phyloP scores from a whole-genome alignment of 2,113 vertebrate genomes.

The Acrocephalus arundinaceus region DNA sequence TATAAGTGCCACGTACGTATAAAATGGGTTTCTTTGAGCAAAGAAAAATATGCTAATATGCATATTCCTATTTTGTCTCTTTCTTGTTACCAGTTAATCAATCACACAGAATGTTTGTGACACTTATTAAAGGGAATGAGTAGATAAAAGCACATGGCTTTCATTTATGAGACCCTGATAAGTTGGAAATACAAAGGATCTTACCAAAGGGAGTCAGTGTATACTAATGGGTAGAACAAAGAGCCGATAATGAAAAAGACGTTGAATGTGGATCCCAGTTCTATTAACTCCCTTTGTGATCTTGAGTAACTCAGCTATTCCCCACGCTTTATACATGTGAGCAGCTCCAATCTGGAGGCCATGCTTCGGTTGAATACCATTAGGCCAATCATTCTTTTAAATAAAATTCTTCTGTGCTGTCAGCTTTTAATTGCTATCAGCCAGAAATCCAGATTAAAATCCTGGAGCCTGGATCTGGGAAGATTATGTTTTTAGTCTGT shows the following conservation, averaged over 20 bases:
- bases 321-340: background rate
- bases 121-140: conserved; percentile 66
- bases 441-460: conserved; percentile 58
- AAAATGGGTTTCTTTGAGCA: conserved; percentile 31
- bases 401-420: conserved; percentile 24
- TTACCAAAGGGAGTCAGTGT: conserved; percentile 65
- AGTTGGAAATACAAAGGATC: conserved; percentile 65
- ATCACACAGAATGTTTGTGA: conserved; percentile 65
- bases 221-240: conserved; percentile 69
- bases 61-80: conserved; percentile 61
- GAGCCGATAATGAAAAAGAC: conserved; percentile 39
- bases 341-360: conserved; percentile 37
- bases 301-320: conserved; percentile 35
- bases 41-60: conserved; percentile 49
- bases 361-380: conserved; percentile 14
- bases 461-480: conserved; percentile 22
- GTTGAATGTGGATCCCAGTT: conserved; percentile 17
- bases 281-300: conserved; percentile 65
- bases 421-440: conserved; percentile 53
- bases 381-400: conserved; percentile 38
- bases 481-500: conserved; percentile 29
- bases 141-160: conserved; percentile 69
- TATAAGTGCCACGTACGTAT: background rate
- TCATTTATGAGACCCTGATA: conserved; percentile 63
- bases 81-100: conserved; percentile 67